Evolutionary conservation across 2,888 invertebrate species (phyloP).

Genomic region (Marronus borbonicus): DNA sequence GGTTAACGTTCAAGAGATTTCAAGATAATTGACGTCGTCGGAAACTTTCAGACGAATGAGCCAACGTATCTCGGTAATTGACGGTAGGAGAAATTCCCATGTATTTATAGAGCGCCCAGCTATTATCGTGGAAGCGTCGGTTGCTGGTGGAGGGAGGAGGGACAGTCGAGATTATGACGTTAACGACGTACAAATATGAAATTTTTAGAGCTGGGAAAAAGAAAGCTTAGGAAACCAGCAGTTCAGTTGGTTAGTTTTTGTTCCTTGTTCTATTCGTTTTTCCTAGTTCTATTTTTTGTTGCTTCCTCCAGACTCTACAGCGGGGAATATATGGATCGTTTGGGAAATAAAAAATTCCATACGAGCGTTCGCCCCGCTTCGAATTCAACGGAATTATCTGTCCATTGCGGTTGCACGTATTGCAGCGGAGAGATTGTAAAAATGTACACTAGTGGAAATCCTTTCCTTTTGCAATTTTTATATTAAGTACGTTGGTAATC

Average conservation of each 20-base stretch:
- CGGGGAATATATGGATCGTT: constrained; percentile 9
- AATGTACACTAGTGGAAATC: no score
- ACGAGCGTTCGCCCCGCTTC: background rate
- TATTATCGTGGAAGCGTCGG: constrained; percentile 19
- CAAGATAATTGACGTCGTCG: constrained; percentile 30
- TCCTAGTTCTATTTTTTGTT: background rate
- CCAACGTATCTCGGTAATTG: constrained; percentile 21
- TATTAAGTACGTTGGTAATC: no score
- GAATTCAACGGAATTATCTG: constrained; percentile 7
- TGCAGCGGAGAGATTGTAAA: constrained; percentile 6
- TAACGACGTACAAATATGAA: constrained; percentile 11
- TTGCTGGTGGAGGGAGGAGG: background rate
- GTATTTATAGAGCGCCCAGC: constrained; percentile 5
- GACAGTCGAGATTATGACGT: background rate
- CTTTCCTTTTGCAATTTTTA: no score
- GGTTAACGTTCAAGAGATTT: constrained; percentile 26
- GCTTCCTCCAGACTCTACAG: background rate
- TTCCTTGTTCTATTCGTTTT: background rate
- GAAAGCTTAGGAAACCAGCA: background rate
- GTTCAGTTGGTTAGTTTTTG: background rate
- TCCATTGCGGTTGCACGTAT: background rate
- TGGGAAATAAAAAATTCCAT: constrained; percentile 41
- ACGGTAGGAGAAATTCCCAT: constrained; percentile 4
- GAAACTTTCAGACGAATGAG: constrained; percentile 20
- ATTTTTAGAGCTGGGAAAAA: background rate